Conservation (phyloP, 2,797 vertebrate genomes). For the Esox lucius region DNA sequence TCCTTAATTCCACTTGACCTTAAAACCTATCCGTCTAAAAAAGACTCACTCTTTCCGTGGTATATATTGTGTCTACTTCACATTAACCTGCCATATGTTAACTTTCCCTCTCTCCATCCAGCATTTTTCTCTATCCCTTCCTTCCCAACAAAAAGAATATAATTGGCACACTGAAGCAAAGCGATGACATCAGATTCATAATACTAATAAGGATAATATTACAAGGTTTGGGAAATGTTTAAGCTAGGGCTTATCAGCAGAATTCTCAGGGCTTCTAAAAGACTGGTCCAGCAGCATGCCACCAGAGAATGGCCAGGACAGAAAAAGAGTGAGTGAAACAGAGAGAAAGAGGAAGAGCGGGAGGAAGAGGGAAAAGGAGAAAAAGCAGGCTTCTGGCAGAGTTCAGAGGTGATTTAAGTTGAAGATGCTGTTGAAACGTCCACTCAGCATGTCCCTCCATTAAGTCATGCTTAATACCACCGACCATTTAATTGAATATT, state of each 20-base stretch:
- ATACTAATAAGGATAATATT: conserved; percentile 46
- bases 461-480: conserved; percentile 38
- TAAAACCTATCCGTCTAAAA: not conserved
- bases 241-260: conserved; percentile 53
- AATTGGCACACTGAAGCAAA: conserved; percentile 30
- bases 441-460: conserved; percentile 49
- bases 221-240: conserved; percentile 41
- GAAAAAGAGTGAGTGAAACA: not conserved
- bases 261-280: conserved; percentile 68
- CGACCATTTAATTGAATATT: conserved; percentile 38
- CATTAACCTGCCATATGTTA: conserved; percentile 12
- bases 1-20: conserved; percentile 1
- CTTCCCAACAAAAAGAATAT: conserved; percentile 21
- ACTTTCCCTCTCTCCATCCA: conserved; percentile 5
- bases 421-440: conserved; percentile 47
- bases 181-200: conserved; percentile 48
- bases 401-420: conserved; percentile 19
- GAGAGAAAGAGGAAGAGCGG: conserved; percentile 7
- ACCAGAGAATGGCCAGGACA: conserved; percentile 19
- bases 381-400: conserved; percentile 14
- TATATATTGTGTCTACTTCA: conserved; percentile 5
- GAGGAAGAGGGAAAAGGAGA: not conserved
- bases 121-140: conserved; percentile 3
- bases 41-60: conserved; percentile 9
- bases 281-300: conserved; percentile 42